phyloP scores from a whole-genome alignment of 2,888 invertebrate species.

The Carpatolechia fugitivella region DNA sequence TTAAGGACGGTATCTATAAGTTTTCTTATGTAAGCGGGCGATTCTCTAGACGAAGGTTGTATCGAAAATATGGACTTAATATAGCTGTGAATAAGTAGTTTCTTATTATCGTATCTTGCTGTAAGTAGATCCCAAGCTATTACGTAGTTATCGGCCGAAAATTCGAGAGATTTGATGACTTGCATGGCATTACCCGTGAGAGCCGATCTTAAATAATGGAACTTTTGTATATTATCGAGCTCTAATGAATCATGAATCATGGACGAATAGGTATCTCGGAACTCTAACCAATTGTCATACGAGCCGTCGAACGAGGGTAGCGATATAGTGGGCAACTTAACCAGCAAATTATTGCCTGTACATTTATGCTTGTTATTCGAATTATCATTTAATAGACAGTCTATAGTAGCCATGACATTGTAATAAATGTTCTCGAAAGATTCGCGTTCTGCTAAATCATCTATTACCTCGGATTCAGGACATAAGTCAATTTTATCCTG shows the following conservation, averaged over 20 bases:
- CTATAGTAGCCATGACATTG: background rate
- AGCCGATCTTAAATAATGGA: background rate
- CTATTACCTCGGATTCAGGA: too few relatives aligned
- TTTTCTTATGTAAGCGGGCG: constrained; percentile 18
- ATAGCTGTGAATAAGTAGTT: constrained; percentile 20
- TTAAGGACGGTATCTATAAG: constrained; percentile 21
- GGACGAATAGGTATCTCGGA: background rate
- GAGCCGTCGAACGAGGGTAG: constrained; percentile 1
- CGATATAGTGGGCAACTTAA: background rate
- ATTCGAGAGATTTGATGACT: too few relatives aligned
- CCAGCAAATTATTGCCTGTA: background rate
- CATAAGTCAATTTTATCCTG: too few relatives aligned
- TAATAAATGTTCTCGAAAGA: background rate
- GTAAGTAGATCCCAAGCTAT: too few relatives aligned
- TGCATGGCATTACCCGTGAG: background rate
- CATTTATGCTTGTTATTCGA: background rate
- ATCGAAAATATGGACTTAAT: constrained; percentile 16
- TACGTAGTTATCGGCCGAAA: too few relatives aligned
- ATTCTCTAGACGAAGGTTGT: constrained; percentile 16
- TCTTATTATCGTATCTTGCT: constrained; percentile 13
- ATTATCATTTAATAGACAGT: background rate
- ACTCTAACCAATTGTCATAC: constrained; percentile 1
- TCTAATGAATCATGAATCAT: background rate
- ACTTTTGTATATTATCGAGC: constrained; percentile 4
- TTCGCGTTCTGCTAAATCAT: too few relatives aligned